Evolutionary conservation across 2,113 vertebrate species (phyloP), one percentile per base, ranked within the genome.

Genomic region (Prunella himalayana): DNA sequence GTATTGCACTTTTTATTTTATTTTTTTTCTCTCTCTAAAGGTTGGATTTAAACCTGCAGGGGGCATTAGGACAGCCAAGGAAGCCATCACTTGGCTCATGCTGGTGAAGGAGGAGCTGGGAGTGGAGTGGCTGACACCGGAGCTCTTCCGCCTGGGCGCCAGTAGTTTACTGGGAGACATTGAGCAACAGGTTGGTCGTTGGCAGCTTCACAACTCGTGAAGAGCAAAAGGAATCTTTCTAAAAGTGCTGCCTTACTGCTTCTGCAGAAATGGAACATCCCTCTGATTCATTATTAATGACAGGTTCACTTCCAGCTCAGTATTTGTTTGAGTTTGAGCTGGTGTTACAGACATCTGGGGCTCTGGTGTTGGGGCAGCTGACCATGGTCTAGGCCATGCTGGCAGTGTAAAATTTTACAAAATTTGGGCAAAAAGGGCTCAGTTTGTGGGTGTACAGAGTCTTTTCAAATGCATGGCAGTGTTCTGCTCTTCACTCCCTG

Each of bases 1-100:
- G 49, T 39, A 28, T 56, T 82, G 6, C 15, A 8, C 28, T 93
- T 60, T 33, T 45, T 64, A 49, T 15, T 54, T 10, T 61, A 42
- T 21, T 39, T 33, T 42, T 5, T 56, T 4, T 54, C 49, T n/a
- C 50, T 81, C 3, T 59, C 10, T 75, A 11, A 92, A 98, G 98
- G 93, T 98, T 53, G 98, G 98, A 57, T 99, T 99, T 95, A 99
- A 99, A 71, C 99, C 99, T 5, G 99, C 99, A 2, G 99, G 99
- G 24, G 99, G 99, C 64, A 99, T 99, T 96, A 98, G 99, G 25
- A 99, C 96, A 0, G 98, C 99, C 1, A 98, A 99, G 87, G 99
- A 99, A 56, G 98, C 99, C 22, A 95, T 99, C 47, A 97, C 98
- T 9, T 99, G 99, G 99, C 98, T 99, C 8, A 97, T 97, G 23